Conservation (phyloP, 2,888 invertebrate genomes). For the Cosmia pyralina region DNA sequence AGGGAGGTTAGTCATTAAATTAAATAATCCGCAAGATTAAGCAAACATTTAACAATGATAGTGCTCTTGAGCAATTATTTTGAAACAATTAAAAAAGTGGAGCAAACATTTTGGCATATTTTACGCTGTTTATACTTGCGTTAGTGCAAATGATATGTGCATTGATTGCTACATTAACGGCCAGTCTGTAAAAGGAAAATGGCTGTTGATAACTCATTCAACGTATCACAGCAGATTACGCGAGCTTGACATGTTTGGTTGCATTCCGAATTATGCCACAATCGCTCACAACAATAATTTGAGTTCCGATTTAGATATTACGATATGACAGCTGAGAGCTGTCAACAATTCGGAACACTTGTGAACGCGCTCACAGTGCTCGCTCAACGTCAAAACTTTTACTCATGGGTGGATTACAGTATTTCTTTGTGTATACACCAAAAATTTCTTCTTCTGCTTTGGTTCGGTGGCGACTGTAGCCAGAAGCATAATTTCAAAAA, state of each 20-base stretch:
- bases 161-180: not conserved
- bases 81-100: conserved; percentile 22
- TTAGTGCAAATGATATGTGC: conserved; percentile 9
- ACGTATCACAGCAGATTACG: not conserved
- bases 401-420: too few species aligned
- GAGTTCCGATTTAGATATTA: too few species aligned
- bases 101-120: conserved; percentile 33
- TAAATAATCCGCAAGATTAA: conserved; percentile 9
- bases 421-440: too few species aligned
- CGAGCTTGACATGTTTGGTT: not conserved
- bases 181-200: not conserved
- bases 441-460: too few species aligned
- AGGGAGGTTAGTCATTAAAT: not conserved
- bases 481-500: too few species aligned
- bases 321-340: too few species aligned
- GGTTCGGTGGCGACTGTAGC: too few species aligned
- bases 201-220: not conserved
- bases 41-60: conserved; percentile 13
- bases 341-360: too few species aligned
- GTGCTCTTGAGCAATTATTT: conserved; percentile 45
- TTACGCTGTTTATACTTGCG: conserved; percentile 7
- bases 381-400: too few species aligned
- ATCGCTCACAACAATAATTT: too few species aligned
- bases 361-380: too few species aligned
- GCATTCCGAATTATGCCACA: too few species aligned